Base-by-base conservation (phyloP, 2,113 vertebrate species). In the Neodontobutis hainanensis region DNA sequence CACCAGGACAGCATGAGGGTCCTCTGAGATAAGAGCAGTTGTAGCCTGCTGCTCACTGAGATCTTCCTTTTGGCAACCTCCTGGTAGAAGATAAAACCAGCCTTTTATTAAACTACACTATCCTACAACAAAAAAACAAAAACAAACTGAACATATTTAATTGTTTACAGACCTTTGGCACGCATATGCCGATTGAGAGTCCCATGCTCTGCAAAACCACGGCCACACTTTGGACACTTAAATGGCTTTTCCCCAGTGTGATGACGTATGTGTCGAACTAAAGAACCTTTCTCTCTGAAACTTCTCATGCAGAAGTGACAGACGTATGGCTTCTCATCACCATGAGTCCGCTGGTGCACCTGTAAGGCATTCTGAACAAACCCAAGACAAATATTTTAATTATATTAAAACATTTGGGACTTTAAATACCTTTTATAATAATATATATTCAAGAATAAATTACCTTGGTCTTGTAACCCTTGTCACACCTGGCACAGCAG, bases 381-480 rank as follows among this genome's bases (percentile, higher is more conserved):
- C 67, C 0, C 45, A 7, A 47, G 11, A 68, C 36, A 40, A 3
- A 48, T 1, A 27, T 8, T 40, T 75, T 55, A 49, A 34, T 50
- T 5, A 70, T 0, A 27, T 27, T 27, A 27, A 8, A 43, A 43
- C 3, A 3, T 43, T 43, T 43, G 42, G 12, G 8, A 0, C n/a
- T 6, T 45, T 2, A 47, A 27, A 52, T 3, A 11, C 2, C 2
- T 10, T 55, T 43, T 43, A 8, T 2, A 38, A 35, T 3, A 43
- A 43, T 64, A 1, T 57, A 10, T 1, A 43, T 8, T 19, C 2
- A 15, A 9, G 4, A 15, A 12, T 7, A 36, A 49, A 48, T 83
- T 58, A 99, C 97, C 95, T 98, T 99, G 11, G 97, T 99, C 83
- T 99, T 99, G 88, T 98, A 99, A 27, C 94, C 93, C 83, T 98